phyloP scores from a whole-genome alignment of 2,797 vertebrate genomes.

The Ptychadena robeensis region DNA sequence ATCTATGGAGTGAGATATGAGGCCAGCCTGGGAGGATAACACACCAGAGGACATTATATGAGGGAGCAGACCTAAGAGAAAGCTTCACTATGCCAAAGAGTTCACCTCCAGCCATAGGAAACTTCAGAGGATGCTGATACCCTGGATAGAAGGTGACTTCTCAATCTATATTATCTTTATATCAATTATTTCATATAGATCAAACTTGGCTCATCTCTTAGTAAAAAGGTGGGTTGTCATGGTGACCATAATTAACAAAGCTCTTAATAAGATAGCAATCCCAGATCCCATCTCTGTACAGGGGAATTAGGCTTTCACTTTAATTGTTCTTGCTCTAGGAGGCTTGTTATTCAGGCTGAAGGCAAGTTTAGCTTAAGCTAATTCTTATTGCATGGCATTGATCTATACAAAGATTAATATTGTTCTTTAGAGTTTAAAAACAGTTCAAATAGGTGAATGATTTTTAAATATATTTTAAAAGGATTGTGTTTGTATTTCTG shows the following conservation, averaged over 20 bases:
- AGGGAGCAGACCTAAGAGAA: not conserved
- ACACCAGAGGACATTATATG: not conserved
- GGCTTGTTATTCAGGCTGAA: not conserved
- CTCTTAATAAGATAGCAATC: slow-evolving; percentile 55
- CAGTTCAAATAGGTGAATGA: no score
- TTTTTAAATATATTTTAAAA: no score
- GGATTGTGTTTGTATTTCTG: no score
- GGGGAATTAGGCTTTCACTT: slow-evolving; percentile 36
- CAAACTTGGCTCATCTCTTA: slow-evolving; percentile 2
- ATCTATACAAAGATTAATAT: not conserved
- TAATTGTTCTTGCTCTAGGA: slow-evolving; percentile 19
- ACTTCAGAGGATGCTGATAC: slow-evolving; percentile 14
- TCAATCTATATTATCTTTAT: not conserved
- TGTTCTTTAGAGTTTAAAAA: not conserved
- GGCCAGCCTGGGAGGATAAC: not conserved
- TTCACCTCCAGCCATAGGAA: slow-evolving; percentile 4
- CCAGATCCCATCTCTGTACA: slow-evolving; percentile 16
- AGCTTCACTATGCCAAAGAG: slow-evolving; percentile 31
- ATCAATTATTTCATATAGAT: not conserved
- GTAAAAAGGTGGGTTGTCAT: slow-evolving; percentile 36
- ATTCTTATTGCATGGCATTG: not conserved
- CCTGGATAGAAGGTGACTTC: slow-evolving; percentile 29
- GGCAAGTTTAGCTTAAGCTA: not conserved
- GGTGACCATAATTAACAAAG: slow-evolving; percentile 54
- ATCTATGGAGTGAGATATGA: not conserved